These are phyloP conservation scores for Oncorhynchus gorbuscha DNA, from an alignment of 2,113 vertebrate species.

Conservation along the genomic window DNA sequence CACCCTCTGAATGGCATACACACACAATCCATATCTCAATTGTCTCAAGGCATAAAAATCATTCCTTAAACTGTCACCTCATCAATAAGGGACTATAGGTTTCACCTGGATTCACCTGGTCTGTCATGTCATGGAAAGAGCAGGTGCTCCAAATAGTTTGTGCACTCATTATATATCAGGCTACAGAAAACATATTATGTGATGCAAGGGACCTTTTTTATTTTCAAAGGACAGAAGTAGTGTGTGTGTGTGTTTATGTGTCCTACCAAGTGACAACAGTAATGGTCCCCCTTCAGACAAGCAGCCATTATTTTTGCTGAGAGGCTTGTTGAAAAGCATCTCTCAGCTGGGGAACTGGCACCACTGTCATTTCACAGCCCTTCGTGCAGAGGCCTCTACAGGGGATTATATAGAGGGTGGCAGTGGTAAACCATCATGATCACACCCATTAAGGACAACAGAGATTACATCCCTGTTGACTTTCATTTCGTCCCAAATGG, in stretches of 20 bases:
- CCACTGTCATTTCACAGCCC: not conserved
- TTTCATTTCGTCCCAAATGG: no score
- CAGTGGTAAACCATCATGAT: not conserved
- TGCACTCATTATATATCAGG: not conserved
- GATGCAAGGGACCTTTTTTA: not conserved
- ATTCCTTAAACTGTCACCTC: no score
- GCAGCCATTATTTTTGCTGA: conserved; percentile 1
- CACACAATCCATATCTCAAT: no score
- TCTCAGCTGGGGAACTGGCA: not conserved
- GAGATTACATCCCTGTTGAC: conserved; percentile 21
- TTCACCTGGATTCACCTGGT: no score
- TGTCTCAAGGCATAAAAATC: no score
- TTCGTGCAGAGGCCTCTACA: not conserved
- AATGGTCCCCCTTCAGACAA: not conserved
- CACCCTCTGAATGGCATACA: no score
- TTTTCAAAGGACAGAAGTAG: not conserved
- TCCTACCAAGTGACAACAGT: not conserved
- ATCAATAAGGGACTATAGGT: no score
- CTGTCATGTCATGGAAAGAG: no score
- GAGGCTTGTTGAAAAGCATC: conserved; percentile 1
- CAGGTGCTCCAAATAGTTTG: no score
- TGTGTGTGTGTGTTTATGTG: not conserved
- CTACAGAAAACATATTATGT: not conserved
- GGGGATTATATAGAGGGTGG: not conserved
- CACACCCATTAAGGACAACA: conserved; percentile 10